These are phyloP conservation scores for Cremastinae sp. DNA, from an alignment of 2,888 invertebrate genomes.

Conservation along the genomic window DNA sequence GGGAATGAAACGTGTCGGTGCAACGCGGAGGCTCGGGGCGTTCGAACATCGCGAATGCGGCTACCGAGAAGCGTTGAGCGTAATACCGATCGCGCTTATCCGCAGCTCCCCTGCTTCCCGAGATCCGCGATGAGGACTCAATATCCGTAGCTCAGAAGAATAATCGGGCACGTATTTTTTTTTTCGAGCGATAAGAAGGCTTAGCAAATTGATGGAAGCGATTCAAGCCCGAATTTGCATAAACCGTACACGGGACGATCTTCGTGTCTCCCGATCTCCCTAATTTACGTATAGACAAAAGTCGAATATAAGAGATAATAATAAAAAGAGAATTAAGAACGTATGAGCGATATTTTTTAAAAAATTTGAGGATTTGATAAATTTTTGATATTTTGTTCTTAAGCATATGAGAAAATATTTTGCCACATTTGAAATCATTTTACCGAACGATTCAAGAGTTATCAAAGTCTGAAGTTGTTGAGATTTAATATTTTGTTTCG, in stretches of 20 bases:
- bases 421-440: too few species aligned
- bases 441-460: too few species aligned
- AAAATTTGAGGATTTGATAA: too few species aligned
- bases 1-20: slow-evolving; percentile 9
- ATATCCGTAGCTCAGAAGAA: slow-evolving; percentile 61
- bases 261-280: neutral
- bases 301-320: slow-evolving; percentile 32
- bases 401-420: too few species aligned
- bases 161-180: slow-evolving; percentile 33
- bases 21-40: slow-evolving; percentile 32
- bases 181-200: neutral
- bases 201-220: slow-evolving; percentile 44
- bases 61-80: slow-evolving; percentile 39
- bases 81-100: slow-evolving; percentile 50
- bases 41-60: slow-evolving; percentile 44
- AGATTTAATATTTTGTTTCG: too few species aligned
- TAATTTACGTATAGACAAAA: neutral
- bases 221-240: slow-evolving; percentile 5
- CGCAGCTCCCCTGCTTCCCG: slow-evolving; percentile 19
- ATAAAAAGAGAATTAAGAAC: slow-evolving; percentile 61
- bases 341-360: slow-evolving; percentile 31
- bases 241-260: neutral
- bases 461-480: too few species aligned
- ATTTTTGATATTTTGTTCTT: too few species aligned
- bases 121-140: slow-evolving; percentile 38